A percentile compares a stretch with the other conserved stretches of the same genome.
Conservation (phyloP, 2,888 invertebrate species). For the Conops quadrifasciatus region DNA sequence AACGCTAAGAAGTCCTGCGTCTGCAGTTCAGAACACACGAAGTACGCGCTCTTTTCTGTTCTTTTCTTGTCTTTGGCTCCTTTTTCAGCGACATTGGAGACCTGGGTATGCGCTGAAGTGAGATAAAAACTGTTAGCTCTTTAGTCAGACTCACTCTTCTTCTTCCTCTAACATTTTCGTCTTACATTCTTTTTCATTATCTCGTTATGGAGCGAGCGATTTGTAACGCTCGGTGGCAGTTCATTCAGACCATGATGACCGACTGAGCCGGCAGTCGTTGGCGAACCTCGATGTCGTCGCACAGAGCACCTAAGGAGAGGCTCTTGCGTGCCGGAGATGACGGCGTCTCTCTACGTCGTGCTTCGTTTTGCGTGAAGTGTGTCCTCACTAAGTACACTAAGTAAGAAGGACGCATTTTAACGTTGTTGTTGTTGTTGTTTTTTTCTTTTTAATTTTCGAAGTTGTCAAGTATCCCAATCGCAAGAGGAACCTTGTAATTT, state of each 20-base stretch:
- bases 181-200: neutral
- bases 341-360: too few species aligned
- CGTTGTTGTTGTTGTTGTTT: neutral
- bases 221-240: constrained; percentile 36
- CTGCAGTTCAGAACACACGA: too few species aligned
- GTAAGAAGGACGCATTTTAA: neutral
- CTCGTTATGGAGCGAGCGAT: constrained; percentile 21
- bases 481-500: too few species aligned
- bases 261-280: constrained; percentile 26
- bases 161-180: neutral
- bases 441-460: neutral
- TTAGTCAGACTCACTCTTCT: neutral
- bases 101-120: neutral
- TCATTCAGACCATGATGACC: constrained; percentile 34
- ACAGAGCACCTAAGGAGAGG: neutral
- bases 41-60: constrained; percentile 17
- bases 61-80: neutral
- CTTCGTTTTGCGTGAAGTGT: neutral
- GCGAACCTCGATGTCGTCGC: constrained; percentile 14
- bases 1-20: constrained; percentile 38
- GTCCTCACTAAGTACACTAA: constrained; percentile 24
- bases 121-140: neutral
- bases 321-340: neutral
- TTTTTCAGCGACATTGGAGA: neutral
- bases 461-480: neutral